Evolutionary conservation across 1,140 invertebrate species (phyloP).

Genomic region (Meloidogyne hapla): DNA sequence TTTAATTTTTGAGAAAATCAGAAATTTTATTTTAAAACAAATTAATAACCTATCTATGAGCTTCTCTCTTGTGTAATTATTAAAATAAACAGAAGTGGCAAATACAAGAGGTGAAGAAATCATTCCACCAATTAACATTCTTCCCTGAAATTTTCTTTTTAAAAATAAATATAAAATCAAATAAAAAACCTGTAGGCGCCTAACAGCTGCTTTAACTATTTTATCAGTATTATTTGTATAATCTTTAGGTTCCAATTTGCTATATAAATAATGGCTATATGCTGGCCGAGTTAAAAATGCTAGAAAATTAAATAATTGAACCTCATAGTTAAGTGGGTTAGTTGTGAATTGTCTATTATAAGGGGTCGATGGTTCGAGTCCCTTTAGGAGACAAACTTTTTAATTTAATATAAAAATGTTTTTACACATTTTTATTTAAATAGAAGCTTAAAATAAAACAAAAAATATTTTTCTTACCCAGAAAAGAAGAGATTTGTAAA

Average conservation of each 20-base stretch:
- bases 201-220: constrained; percentile 41
- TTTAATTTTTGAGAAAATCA: too few species aligned
- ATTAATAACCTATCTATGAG: not conserved
- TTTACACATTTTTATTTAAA: not conserved
- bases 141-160: constrained; percentile 3
- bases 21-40: not conserved
- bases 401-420: not conserved
- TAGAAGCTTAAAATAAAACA: too few species aligned
- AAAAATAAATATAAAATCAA: too few species aligned
- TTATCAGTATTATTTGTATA: constrained; percentile 51
- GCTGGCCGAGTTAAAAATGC: not conserved
- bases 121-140: constrained; percentile 6
- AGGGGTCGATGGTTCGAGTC: not conserved
- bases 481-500: not conserved
- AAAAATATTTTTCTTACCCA: not conserved
- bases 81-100: not conserved
- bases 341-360: too few species aligned
- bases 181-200: constrained; percentile 30
- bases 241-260: constrained; percentile 38
- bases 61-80: not conserved
- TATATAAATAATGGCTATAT: constrained; percentile 35
- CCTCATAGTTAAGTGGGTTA: not conserved
- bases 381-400: not conserved
- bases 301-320: not conserved
- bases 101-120: constrained; percentile 5